Evolutionary conservation across 2,113 vertebrate genomes (phyloP).

Genomic region (Lagopus leucura): DNA sequence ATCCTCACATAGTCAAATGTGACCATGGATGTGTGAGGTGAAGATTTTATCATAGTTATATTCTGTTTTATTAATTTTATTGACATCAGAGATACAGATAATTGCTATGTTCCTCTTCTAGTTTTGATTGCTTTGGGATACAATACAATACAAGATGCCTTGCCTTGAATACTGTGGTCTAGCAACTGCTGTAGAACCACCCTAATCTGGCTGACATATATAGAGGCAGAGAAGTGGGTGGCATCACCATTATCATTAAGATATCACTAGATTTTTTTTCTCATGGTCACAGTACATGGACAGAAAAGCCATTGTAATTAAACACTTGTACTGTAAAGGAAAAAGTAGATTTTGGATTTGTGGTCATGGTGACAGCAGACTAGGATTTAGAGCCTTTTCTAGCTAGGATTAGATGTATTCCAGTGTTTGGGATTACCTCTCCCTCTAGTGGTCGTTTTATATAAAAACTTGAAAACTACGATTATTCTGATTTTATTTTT

Average conservation of each 20-base stretch:
- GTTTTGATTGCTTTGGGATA: background rate
- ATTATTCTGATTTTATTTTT: background rate
- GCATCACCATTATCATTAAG: background rate
- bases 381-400: background rate
- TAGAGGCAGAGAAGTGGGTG: background rate
- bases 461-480: background rate
- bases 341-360: background rate
- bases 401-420: background rate
- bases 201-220: background rate
- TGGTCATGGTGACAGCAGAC: background rate
- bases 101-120: background rate
- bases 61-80: background rate
- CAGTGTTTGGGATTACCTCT: background rate
- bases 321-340: background rate
- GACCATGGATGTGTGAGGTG: background rate
- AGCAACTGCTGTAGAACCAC: background rate
- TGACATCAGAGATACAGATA: background rate
- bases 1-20: background rate
- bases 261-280: background rate
- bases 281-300: background rate
- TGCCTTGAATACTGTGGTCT: background rate
- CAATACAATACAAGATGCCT: background rate
- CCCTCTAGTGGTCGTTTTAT: constrained; percentile 63
- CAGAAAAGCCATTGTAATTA: background rate
- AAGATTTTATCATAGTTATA: background rate